Conservation (phyloP, 2,113 vertebrate species). For the Myotis lucifugus region DNA sequence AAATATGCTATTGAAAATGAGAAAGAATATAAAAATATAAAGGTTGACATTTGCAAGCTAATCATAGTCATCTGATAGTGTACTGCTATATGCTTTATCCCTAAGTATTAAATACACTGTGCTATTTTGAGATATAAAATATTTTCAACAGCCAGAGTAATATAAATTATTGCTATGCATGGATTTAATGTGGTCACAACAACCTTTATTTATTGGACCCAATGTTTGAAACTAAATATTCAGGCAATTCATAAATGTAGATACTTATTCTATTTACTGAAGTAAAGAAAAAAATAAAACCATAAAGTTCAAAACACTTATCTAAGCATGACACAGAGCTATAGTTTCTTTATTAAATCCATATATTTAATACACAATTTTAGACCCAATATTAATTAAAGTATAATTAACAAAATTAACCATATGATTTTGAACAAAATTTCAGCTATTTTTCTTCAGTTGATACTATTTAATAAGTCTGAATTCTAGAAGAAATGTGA, state of each 20-base stretch:
- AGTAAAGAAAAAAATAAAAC: not conserved
- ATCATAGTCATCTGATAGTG: not conserved
- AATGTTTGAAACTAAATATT: not conserved
- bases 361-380: not conserved
- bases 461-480: not conserved
- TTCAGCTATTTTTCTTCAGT: not conserved
- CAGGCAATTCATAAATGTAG: not conserved
- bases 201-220: not conserved
- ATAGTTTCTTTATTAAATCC: not conserved
- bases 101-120: not conserved
- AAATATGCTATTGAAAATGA: not conserved
- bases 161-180: not conserved
- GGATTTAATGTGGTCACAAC: not conserved
- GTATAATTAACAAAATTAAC: too few species aligned
- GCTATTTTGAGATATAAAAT: not conserved
- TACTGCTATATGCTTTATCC: not conserved
- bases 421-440: not conserved
- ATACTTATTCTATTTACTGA: not conserved
- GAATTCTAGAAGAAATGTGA: not conserved
- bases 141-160: not conserved
- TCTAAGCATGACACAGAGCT: not conserved
- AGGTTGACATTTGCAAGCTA: not conserved
- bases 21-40: not conserved
- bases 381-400: not conserved
- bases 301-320: not conserved